A percentile compares a stretch with the other conserved stretches of the same genome.
phyloP scores from a whole-genome alignment of 2,888 invertebrate genomes.

The Bombylius discolor region DNA sequence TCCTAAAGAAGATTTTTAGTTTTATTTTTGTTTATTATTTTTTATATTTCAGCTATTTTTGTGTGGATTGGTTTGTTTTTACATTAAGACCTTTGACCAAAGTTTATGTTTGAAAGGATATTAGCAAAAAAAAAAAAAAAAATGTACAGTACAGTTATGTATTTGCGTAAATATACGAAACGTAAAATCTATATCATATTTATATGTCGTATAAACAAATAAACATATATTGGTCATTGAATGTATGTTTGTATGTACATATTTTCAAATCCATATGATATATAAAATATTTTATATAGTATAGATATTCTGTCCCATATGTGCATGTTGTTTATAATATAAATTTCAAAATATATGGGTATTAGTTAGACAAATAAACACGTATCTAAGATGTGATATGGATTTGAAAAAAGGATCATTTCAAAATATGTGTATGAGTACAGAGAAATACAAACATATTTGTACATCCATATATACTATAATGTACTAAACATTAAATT shows the following conservation, averaged over 20 bases:
- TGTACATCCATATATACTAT: not conserved
- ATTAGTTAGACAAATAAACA: too few relatives aligned
- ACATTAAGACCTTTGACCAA: too few relatives aligned
- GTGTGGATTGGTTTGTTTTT: not conserved
- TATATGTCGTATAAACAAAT: too few relatives aligned
- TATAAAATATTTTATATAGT: too few relatives aligned
- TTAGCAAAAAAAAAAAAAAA: too few relatives aligned
- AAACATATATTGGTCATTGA: not conserved
- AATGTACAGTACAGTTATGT: too few relatives aligned
- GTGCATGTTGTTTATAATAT: not conserved
- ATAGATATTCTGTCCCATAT: not conserved
- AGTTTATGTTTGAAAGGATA: too few relatives aligned
- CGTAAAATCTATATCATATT: too few relatives aligned
- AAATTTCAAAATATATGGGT: not conserved
- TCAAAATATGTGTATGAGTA: too few relatives aligned
- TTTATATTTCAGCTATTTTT: not conserved
- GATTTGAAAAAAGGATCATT: not conserved
- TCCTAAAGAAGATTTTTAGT: not conserved
- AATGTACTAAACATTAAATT: conserved; percentile 7
- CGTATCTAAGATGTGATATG: not conserved
- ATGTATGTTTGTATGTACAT: not conserved
- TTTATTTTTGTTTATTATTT: not conserved
- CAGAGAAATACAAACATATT: not conserved
- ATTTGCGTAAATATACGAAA: too few relatives aligned
- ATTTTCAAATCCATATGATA: too few relatives aligned